These are phyloP conservation scores for Gasterosteus nipponicus DNA, from an alignment of 2,113 vertebrate species.

Conservation along the genomic window DNA sequence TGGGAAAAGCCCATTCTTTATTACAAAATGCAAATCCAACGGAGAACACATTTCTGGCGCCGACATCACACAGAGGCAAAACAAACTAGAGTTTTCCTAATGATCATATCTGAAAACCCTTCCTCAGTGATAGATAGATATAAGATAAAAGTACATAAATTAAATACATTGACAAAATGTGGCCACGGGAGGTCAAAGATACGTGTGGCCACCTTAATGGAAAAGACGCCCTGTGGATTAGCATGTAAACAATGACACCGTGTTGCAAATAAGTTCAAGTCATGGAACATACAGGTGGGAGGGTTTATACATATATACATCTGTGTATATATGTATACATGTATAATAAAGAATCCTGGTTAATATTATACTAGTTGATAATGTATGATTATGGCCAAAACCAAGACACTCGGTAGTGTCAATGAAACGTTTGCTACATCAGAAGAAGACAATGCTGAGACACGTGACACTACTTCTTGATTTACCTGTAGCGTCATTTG, in stretches of 20 bases:
- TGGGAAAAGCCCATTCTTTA: constrained; percentile 43
- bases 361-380: background rate
- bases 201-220: constrained; percentile 29
- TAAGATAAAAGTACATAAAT: too few species aligned
- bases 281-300: constrained; percentile 29
- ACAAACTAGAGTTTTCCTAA: background rate
- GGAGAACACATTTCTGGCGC: constrained; percentile 22
- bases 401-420: background rate
- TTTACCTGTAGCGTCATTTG: background rate
- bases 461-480: background rate
- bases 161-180: background rate
- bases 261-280: constrained; percentile 31
- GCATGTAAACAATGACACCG: constrained; percentile 41
- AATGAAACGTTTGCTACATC: background rate
- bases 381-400: background rate
- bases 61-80: constrained; percentile 27
- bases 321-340: too few species aligned
- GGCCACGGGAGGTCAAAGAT: constrained; percentile 20
- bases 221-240: constrained; percentile 35
- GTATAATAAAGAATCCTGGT: too few species aligned
- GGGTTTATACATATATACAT: background rate
- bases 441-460: background rate
- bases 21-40: constrained; percentile 66
- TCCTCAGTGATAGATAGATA: too few species aligned
- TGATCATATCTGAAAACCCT: background rate